Percentiles rank a stretch among this genome's conserved stretches.
These are phyloP conservation scores for Pristionchus japonicus DNA, from an alignment of 2,888 invertebrate species.

Conservation along the genomic window DNA sequence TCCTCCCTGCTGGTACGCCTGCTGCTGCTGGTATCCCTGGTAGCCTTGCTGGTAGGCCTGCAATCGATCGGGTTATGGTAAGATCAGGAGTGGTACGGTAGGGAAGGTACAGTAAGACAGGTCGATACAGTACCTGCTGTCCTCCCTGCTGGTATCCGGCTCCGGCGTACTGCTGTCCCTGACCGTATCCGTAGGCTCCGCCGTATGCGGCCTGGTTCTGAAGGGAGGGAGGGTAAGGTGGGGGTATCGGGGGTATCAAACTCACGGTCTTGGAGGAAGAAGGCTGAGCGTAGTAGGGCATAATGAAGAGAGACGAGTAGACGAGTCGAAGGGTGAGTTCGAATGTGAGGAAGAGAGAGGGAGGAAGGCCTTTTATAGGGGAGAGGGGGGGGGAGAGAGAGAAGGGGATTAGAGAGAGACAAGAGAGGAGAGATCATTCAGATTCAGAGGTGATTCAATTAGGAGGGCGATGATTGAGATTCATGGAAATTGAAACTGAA, in stretches of 20 bases:
- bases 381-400: not conserved
- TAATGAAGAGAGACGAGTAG: constrained; percentile 22
- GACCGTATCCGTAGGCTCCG: not conserved
- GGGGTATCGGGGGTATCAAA: not conserved
- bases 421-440: not conserved
- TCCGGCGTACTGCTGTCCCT: constrained; percentile 13
- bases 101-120: not conserved
- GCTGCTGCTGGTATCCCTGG: not conserved
- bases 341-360: not conserved
- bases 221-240: not conserved
- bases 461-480: not conserved
- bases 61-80: not conserved
- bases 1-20: not conserved
- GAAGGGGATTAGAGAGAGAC: not conserved
- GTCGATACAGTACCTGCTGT: not conserved
- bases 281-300: not conserved
- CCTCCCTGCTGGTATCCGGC: not conserved
- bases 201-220: not conserved
- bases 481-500: not conserved
- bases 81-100: too few relatives aligned
- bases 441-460: not conserved
- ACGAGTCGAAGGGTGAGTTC: constrained; percentile 10
- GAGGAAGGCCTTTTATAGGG: not conserved
- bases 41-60: not conserved
- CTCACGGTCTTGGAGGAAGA: not conserved